Percentiles rank a stretch among this genome's conserved stretches.
These are phyloP conservation scores for Procavia capensis DNA, from an alignment of 2,113 vertebrate species.

Conservation along the genomic window DNA sequence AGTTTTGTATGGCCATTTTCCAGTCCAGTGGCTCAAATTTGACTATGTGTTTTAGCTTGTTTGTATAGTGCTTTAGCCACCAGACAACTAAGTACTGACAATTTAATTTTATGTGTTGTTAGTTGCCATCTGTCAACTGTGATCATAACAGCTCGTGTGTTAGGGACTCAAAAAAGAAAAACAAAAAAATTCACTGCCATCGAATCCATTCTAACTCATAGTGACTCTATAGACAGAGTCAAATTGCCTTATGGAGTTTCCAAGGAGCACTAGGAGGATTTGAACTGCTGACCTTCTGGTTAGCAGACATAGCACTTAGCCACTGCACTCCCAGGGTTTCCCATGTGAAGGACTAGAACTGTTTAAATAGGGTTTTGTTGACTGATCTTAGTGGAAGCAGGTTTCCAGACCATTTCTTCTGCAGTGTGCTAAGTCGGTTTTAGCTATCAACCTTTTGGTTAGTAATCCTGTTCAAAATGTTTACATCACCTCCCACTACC, in stretches of 20 bases:
- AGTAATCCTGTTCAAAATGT: neutral
- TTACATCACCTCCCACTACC: neutral
- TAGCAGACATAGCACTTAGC: no score
- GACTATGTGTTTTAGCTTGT: neutral
- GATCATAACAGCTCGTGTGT: neutral
- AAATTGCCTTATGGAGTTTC: no score
- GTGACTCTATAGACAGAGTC: no score
- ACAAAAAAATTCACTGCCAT: no score
- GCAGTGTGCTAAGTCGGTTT: neutral
- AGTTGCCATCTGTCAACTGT: neutral
- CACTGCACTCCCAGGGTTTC: no score
- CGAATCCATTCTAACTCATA: no score
- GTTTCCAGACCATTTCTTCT: neutral
- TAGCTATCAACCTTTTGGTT: neutral
- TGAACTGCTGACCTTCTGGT: no score
- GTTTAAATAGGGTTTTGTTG: neutral
- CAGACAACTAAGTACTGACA: neutral
- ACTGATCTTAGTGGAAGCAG: neutral
- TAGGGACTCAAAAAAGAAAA: no score
- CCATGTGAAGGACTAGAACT: no score
- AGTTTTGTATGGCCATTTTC: neutral
- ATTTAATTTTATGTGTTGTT: neutral
- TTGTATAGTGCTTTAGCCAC: neutral
- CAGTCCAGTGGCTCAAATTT: neutral
- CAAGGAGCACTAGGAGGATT: no score